Percentiles rank a stretch among this genome's conserved stretches.
Evolutionary conservation across 2,888 invertebrate species (phyloP).

Genomic region (Epirrita christyi): DNA sequence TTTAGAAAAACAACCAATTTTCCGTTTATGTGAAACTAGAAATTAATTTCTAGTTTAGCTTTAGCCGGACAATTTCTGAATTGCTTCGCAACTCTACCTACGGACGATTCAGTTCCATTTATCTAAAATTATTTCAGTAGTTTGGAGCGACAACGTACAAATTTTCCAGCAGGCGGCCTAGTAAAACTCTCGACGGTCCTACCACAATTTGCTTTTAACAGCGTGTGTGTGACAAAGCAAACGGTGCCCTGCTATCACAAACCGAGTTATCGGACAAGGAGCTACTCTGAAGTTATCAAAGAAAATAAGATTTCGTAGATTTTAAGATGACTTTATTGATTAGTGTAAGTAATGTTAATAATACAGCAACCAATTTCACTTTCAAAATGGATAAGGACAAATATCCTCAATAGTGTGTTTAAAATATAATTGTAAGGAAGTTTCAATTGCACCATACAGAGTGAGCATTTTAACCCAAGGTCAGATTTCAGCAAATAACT

Average conservation of each 20-base stretch:
- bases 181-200: slow-evolving; percentile 42
- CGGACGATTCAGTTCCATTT: slow-evolving; percentile 20
- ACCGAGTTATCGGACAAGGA: slow-evolving; percentile 46
- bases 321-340: not conserved
- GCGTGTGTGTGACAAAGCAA: slow-evolving; percentile 46
- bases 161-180: slow-evolving; percentile 30
- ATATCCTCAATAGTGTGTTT: too few relatives aligned
- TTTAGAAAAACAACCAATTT: too few relatives aligned
- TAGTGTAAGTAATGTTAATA: too few relatives aligned
- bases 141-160: slow-evolving; percentile 27
- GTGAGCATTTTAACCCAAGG: too few relatives aligned
- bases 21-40: too few relatives aligned
- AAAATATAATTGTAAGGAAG: too few relatives aligned
- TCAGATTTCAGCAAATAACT: too few relatives aligned
- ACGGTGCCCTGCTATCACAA: slow-evolving; percentile 48
- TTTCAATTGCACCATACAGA: too few relatives aligned
- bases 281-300: slow-evolving; percentile 24
- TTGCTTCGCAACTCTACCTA: not conserved
- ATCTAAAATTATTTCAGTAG: slow-evolving; percentile 32
- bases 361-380: too few relatives aligned
- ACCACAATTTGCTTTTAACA: slow-evolving; percentile 60
- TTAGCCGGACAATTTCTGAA: too few relatives aligned
- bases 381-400: too few relatives aligned
- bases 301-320: not conserved
- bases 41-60: too few relatives aligned